Conservation (phyloP, 2,797 vertebrate genomes). For the Uromys caudimaculatus region DNA sequence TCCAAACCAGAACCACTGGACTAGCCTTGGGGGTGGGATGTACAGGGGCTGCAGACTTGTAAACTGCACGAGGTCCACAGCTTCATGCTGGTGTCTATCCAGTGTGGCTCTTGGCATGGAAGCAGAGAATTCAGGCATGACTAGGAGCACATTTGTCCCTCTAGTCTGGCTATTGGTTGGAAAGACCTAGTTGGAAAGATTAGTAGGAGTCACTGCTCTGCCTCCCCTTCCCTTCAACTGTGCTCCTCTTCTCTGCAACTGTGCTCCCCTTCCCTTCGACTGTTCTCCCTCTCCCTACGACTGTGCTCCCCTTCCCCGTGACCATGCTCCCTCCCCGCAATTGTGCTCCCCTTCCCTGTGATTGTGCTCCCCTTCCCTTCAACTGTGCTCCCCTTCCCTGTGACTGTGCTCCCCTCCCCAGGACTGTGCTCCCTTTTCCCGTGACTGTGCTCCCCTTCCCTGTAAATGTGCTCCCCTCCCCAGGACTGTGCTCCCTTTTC, state of each 20-base stretch:
- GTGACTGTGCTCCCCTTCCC: no score
- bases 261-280: background rate
- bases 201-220: background rate
- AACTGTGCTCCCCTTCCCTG: no score
- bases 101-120: background rate
- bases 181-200: slow-evolving; percentile 40
- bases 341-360: background rate
- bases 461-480: no score
- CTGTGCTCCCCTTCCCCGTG: no score
- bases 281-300: no score
- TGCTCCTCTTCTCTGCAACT: no score
- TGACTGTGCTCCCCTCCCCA: no score
- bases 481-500: background rate
- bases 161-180: background rate
- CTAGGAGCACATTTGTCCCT: background rate
- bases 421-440: background rate
- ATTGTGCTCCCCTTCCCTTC: background rate
- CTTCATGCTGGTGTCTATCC: background rate
- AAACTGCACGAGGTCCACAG: background rate
- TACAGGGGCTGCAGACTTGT: background rate
- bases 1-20: slow-evolving; percentile 52
- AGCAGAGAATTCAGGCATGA: slow-evolving; percentile 8
- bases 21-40: slow-evolving; percentile 64
- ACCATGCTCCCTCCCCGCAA: no score
- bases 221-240: background rate